Base-by-base conservation (phyloP, 2,888 invertebrate genomes). In the Pterostichus madidus region DNA sequence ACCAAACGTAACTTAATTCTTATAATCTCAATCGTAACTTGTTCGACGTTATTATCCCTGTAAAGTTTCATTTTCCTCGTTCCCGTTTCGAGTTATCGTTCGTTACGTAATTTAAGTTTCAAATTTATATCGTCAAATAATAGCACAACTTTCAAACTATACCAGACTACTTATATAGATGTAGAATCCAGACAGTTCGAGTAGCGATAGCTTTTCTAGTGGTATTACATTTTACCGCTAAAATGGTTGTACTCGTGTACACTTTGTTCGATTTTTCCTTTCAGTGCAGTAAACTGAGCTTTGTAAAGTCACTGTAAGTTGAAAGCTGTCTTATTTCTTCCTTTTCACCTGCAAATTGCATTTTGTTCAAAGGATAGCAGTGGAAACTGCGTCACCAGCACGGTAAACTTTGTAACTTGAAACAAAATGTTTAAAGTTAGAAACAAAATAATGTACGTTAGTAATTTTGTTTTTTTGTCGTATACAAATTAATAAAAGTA, bases 321-420 rank as follows among this genome's bases (percentile, higher is more conserved):
- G 53, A 13, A 56, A 56, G 53, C 53, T 56, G 17, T 56, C 17
- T 56, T 24, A 24, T 6, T 56, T 56, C 15, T 56, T 17, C 13
- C 53, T 56, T 56, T 56, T 56, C 24, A 56, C 8, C 53, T 56
- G 8, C 8, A 56, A 56, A 56, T 56, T 56, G 17, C 53, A 56
- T 56, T 56, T 56, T 15, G 53, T 49, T 24, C 5, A 56, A 15
- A 24, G 8, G 15, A 56, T 17, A 0, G 1, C 11, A 8, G n/a
- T n/a, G n/a, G n/a, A n/a, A 56, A 13, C 13, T 17, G 17, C 17
- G 53, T 56, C 17, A 49, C 49, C n/a, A 49, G n/a, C n/a, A 49
- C 13, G 13, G 11, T 1, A 15, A 56, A 56, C 15, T 56, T 56
- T 13, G 15, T 17, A n/a, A 15, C 17, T 13, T 56, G 13, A 13